Conservation (phyloP, 2,888 invertebrate species). For the Tenthredo livida region DNA sequence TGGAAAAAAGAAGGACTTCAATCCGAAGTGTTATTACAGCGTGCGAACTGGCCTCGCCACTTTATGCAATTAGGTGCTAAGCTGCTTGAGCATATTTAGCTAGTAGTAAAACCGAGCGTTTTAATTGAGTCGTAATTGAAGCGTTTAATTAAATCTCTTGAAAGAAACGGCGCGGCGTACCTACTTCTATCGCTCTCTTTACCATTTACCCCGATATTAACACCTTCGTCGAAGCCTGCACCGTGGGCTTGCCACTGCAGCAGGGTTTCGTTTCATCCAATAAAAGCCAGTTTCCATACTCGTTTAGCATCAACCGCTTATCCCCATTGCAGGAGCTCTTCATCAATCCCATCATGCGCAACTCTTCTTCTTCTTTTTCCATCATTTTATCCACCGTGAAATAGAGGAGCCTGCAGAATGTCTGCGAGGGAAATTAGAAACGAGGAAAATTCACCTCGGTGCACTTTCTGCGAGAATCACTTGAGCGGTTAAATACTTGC, state of each 20-base stretch:
- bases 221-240: conserved; percentile 21
- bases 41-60: conserved; percentile 11
- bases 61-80: conserved; percentile 39
- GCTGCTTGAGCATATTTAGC: conserved; percentile 14
- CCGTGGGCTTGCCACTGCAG: background rate
- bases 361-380: background rate
- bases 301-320: conserved; percentile 19
- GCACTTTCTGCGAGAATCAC: background rate
- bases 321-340: background rate
- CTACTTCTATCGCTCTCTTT: background rate
- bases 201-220: conserved; percentile 7
- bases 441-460: background rate
- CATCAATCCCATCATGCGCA: background rate
- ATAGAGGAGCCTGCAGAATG: background rate
- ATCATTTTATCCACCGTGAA: background rate
- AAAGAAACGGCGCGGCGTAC: conserved; percentile 18
- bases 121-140: conserved; percentile 52
- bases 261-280: conserved; percentile 65
- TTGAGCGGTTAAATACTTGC: background rate
- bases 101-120: conserved; percentile 6
- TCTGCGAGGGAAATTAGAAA: background rate
- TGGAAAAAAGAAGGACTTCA: background rate
- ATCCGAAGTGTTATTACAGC: background rate
- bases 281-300: conserved; percentile 56
- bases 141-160: conserved; percentile 47